phyloP scores from a whole-genome alignment of 2,888 invertebrate species.

The Aleiodes alternator region DNA sequence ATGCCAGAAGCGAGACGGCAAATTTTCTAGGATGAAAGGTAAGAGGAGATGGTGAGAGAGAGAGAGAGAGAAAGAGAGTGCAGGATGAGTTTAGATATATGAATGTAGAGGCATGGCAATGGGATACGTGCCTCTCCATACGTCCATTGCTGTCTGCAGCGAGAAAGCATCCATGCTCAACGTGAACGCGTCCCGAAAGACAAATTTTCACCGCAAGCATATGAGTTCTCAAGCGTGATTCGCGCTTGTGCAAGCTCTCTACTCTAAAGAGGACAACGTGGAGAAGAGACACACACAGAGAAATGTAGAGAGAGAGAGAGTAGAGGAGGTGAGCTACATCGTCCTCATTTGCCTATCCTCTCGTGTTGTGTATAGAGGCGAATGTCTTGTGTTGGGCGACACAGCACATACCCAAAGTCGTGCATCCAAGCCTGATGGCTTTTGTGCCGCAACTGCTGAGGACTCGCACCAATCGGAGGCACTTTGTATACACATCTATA shows the following conservation, averaged over 20 bases:
- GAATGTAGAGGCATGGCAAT: slow-evolving; percentile 50
- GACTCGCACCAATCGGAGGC: background rate
- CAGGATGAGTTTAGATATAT: slow-evolving; percentile 24
- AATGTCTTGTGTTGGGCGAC: slow-evolving; percentile 22
- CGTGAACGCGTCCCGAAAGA: slow-evolving; percentile 54
- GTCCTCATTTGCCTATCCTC: slow-evolving; percentile 51
- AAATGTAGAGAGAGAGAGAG: too few relatives aligned
- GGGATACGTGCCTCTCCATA: slow-evolving; percentile 53
- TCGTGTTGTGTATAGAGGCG: slow-evolving; percentile 7
- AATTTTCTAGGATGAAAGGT: slow-evolving; percentile 40
- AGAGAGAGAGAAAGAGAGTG: background rate
- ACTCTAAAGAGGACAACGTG: slow-evolving; percentile 23
- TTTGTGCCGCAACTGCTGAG: background rate
- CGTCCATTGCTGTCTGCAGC: slow-evolving; percentile 45
- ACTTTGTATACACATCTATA: slow-evolving; percentile 13
- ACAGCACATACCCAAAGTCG: slow-evolving; percentile 21
- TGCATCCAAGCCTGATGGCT: slow-evolving; percentile 16
- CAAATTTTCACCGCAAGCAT: slow-evolving; percentile 47
- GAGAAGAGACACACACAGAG: slow-evolving; percentile 10
- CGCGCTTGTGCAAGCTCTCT: slow-evolving; percentile 48
- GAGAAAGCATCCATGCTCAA: slow-evolving; percentile 62
- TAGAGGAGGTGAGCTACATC: slow-evolving; percentile 45
- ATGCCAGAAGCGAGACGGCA: slow-evolving; percentile 14
- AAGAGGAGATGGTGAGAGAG: slow-evolving; percentile 32
- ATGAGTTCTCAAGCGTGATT: slow-evolving; percentile 44